Evolutionary conservation across 2,797 vertebrate genomes (phyloP).

Genomic region (Anas bahamensis): DNA sequence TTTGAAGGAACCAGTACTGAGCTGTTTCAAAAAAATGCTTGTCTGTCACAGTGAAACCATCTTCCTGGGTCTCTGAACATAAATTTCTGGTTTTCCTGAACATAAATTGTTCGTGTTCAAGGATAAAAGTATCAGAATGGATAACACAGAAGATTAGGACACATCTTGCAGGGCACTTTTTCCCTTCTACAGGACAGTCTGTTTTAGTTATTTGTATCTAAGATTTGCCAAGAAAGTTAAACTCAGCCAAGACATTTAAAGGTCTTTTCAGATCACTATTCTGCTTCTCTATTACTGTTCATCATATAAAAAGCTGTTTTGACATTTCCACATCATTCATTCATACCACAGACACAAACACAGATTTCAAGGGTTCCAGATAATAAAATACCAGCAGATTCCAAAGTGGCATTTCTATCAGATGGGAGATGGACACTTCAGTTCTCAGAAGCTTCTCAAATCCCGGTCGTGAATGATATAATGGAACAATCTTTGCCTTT

Average conservation of each 20-base stretch:
- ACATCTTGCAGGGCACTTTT: not conserved
- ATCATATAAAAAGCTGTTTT: not conserved
- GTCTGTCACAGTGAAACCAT: not conserved
- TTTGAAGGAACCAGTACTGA: not conserved
- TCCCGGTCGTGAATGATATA: not conserved
- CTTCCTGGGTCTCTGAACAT: not conserved
- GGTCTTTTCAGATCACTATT: not conserved
- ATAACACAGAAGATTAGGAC: conserved; percentile 35
- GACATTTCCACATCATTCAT: not conserved
- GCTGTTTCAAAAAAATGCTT: conserved; percentile 26
- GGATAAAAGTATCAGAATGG: conserved; percentile 28
- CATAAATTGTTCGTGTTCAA: conserved; percentile 46
- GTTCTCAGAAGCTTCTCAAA: not conserved
- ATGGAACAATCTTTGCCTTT: not conserved
- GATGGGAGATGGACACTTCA: not conserved
- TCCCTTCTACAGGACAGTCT: not conserved
- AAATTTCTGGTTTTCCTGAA: conserved; percentile 19
- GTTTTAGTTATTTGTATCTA: not conserved
- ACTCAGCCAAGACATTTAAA: not conserved
- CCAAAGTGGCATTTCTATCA: not conserved
- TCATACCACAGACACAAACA: not conserved
- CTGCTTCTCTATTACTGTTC: not conserved
- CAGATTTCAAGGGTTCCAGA: not conserved
- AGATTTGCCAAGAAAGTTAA: not conserved
- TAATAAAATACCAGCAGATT: not conserved